These are phyloP conservation scores for Aeoliscus strigatus DNA, from an alignment of 2,797 vertebrate genomes.

Conservation along the genomic window DNA sequence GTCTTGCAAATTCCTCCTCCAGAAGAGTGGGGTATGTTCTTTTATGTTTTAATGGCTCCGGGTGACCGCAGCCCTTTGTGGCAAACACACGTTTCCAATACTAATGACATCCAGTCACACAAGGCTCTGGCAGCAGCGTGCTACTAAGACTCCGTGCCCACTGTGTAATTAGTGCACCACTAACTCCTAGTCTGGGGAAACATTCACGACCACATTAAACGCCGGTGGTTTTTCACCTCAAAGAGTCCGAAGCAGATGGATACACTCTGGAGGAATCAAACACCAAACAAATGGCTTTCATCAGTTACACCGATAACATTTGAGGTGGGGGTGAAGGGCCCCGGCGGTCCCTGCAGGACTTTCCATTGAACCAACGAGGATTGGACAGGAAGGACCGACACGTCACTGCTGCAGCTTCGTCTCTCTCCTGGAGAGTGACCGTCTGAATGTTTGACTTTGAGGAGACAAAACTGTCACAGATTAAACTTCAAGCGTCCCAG, in stretches of 20 bases:
- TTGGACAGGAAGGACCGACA: too few relatives aligned
- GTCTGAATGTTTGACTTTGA: constrained; percentile 1
- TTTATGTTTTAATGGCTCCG: constrained; percentile 75
- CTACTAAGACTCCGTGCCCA: constrained; percentile 62
- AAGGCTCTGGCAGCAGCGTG: constrained; percentile 60
- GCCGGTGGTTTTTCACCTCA: constrained; percentile 66
- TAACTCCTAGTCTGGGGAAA: constrained; percentile 75
- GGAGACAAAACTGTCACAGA: constrained; percentile 3
- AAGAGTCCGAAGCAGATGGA: constrained; percentile 64
- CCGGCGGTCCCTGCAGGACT: constrained; percentile 16
- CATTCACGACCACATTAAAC: constrained; percentile 76
- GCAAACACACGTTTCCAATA: constrained; percentile 74
- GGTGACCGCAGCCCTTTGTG: constrained; percentile 73
- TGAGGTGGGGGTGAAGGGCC: too few relatives aligned
- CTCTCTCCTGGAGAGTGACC: background rate
- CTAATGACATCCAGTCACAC: constrained; percentile 78
- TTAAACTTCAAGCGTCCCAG: constrained; percentile 1
- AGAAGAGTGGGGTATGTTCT: constrained; percentile 67
- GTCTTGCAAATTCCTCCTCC: constrained; percentile 74
- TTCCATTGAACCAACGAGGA: too few relatives aligned
- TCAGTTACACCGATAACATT: constrained; percentile 58
- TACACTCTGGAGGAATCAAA: constrained; percentile 55
- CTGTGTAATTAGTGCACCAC: constrained; percentile 75
- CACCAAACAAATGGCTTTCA: too few relatives aligned
- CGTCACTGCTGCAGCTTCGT: too few relatives aligned